Base-by-base conservation (phyloP, 2,888 invertebrate species). In the Pyrrhia umbra region DNA sequence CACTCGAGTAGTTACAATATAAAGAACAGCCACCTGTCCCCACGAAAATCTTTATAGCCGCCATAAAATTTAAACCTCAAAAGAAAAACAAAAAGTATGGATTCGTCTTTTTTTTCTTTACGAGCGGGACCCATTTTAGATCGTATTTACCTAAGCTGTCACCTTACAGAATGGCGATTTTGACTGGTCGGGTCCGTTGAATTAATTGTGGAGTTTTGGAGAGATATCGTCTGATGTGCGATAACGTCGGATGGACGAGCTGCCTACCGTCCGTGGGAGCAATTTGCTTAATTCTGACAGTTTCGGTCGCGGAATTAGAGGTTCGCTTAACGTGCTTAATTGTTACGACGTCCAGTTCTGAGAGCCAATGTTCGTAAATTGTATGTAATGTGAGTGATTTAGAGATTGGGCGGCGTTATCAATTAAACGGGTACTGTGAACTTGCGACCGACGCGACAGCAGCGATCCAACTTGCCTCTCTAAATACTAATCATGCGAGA, bases 11-110 rank as follows among this genome's bases (percentile, higher is more conserved):
- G 88, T 92, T 91, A 89, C 90, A 92, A 90, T 92, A 92, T 93
- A 94, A 94, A 93, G 92, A 92, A 94, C 90, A 94, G 90, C 94
- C 95, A 95, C 95, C 95, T 95, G 95, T 95, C 95, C 89, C 94
- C 92, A 92, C 89, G 93, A 92, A 95, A 93, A 94, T 90, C 92
- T 95, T 95, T 95, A 95, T 95, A 88, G 93, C 92, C 86, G 82
- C 91, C 88, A 94, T 95, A 94, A 95, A 95, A 94, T 93, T 93
- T 92, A 91, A 94, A 92, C 92, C 93, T 93, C 90, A 90, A 92
- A 92, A 88, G 87, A 87, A 92, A 95, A 94, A 91, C 85, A 90
- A 93, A 82, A 92, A 88, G 88, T 87, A 87, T 85, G 86, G 87
- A 86, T 85, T 88, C 80, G 82, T 85, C 90, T 90, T 91, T 73